These are phyloP conservation scores for Rhineura floridana DNA, from an alignment of 2,113 vertebrate genomes.

Conservation along the genomic window DNA sequence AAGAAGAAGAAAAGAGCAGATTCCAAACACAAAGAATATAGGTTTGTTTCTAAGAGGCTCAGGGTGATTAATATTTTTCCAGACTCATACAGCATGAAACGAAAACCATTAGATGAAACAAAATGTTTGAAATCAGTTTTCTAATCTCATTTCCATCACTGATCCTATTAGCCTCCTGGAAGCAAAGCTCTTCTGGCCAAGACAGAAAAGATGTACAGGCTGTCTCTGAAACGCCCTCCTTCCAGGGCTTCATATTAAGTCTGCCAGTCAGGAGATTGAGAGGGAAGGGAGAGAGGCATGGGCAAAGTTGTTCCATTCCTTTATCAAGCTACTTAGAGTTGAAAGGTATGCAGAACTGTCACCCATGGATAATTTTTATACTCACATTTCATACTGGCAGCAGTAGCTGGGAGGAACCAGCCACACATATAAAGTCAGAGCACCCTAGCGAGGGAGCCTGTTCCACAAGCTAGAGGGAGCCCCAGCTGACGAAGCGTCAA, in stretches of 20 bases:
- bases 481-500: no score
- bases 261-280: not conserved
- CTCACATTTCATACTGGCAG: no score
- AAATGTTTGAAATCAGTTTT: conserved; percentile 29
- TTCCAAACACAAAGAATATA: not conserved
- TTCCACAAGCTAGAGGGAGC: no score
- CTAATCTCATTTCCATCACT: conserved; percentile 21
- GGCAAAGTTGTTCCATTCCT: not conserved
- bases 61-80: not conserved
- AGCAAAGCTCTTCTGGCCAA: not conserved
- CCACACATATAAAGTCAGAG: no score
- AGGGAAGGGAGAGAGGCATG: not conserved
- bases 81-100: not conserved
- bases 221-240: no score
- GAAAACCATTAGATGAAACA: conserved; percentile 23
- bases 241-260: not conserved
- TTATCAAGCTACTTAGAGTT: not conserved
- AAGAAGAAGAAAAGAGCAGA: not conserved
- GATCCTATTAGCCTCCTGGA: conserved; percentile 12
- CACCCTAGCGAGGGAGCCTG: no score
- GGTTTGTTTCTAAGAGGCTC: not conserved
- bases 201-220: not conserved
- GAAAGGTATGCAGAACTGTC: not conserved
- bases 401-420: no score
- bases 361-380: not conserved